These are phyloP conservation scores for Acromyrmex charruanus DNA, from an alignment of 1,140 invertebrate genomes.

Conservation along the genomic window DNA sequence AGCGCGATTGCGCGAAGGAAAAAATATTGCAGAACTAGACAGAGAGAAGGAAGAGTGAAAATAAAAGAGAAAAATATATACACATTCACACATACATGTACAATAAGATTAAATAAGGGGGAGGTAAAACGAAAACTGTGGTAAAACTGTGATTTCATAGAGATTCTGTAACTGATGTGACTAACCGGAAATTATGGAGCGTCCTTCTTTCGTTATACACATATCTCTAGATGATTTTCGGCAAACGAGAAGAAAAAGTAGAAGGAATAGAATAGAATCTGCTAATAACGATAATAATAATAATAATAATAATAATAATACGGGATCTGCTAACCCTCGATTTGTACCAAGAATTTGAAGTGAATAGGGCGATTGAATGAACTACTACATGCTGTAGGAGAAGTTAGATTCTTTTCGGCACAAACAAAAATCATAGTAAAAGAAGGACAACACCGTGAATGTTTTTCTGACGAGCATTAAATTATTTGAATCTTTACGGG, in stretches of 20 bases:
- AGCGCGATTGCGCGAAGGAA: slow-evolving; percentile 6
- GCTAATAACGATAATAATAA: not conserved
- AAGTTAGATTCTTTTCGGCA: slow-evolving; percentile 2
- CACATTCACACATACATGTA: not conserved
- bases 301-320: too few species aligned
- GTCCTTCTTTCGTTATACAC: slow-evolving; percentile 52
- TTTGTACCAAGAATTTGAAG: too few species aligned
- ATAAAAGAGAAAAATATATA: not conserved
- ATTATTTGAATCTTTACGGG: not conserved
- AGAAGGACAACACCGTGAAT: not conserved
- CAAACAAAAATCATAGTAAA: slow-evolving; percentile 1
- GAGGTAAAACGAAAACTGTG: slow-evolving; percentile 56
- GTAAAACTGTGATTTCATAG: slow-evolving; percentile 75
- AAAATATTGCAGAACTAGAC: slow-evolving; percentile 16
- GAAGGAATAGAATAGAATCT: not conserved
- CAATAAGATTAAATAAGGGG: slow-evolving; percentile 8
- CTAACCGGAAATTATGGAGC: slow-evolving; percentile 48
- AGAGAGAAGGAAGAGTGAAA: slow-evolving; percentile 13
- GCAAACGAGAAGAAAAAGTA: slow-evolving; percentile 39
- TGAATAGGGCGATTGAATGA: slow-evolving; percentile 12
- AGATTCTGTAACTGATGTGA: slow-evolving; percentile 60
- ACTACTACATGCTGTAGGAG: not conserved
- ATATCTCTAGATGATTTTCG: slow-evolving; percentile 45
- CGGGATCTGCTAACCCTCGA: too few species aligned
- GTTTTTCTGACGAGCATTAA: not conserved